Evolutionary conservation across 2,113 vertebrate species (phyloP), one percentile per base, ranked within the genome.

Genomic region (Fulica atra): DNA sequence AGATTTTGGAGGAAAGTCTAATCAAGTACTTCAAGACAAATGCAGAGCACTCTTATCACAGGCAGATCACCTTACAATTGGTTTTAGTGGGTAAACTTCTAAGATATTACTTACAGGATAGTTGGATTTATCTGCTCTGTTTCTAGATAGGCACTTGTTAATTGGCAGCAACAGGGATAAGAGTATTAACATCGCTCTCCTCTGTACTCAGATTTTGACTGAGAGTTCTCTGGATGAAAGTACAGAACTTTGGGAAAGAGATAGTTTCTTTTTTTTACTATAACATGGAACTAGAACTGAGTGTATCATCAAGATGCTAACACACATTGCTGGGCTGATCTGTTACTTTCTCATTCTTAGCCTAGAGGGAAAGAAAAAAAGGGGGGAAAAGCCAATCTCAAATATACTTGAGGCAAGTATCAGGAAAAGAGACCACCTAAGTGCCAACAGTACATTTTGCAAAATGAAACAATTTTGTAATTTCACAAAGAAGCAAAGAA

Each of bases 291-390:
- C 20, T 42, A 86, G 50, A 77, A 83, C 18, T 0, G 6, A 68
- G 20, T 56, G 36, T 57, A 69, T 24, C 8, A n/a, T 46, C 24
- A 65, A 56, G 66, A 81, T 4, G 33, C 33, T 59, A 42, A 18
- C 0, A 5, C 33, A 48, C 57, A 80, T 80, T 54, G 66, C 10
- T 33, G 26, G 16, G 46, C 13, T 79, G 44, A 76, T 28, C 24
- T 8, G 7, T 72, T 40, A 44, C 31, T 77, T 35, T 44, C 24
- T 88, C 59, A 63, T 28, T 68, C 82, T 87, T 68, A 63, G 56
- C 44, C 28, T 25, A 1, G 11, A 17, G 2, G 10, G 3, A 6
- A 42, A 19, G n/a, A 26, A 6, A 31, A 25, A 21, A 9, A 6
- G 42, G 40, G 40, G 44, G 44, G 7, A 6, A 6, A 24, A 56